Evolutionary conservation across 2,797 vertebrate genomes (phyloP).

Genomic region (Chromis chromis): DNA sequence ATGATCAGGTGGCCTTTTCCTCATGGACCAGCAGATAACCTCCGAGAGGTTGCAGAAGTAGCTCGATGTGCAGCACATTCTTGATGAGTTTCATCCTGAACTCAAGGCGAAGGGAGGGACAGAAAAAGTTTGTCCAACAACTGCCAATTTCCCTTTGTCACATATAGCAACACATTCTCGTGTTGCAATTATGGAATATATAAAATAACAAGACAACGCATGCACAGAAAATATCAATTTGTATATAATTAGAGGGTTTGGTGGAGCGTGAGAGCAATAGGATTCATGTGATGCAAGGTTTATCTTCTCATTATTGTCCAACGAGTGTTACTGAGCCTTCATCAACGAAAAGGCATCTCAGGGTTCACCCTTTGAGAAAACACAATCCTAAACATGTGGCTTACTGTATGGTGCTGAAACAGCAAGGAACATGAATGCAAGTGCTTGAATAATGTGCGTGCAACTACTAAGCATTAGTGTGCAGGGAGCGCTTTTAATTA

Average conservation of each 20-base stretch:
- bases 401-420: slow-evolving; percentile 44
- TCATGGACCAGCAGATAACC: slow-evolving; percentile 67
- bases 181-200: not conserved
- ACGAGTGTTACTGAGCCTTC: slow-evolving; percentile 36
- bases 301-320: slow-evolving; percentile 45
- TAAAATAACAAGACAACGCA: slow-evolving; percentile 13
- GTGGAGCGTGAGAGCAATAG: slow-evolving; percentile 23
- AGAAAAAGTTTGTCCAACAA: slow-evolving; percentile 14
- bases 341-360: slow-evolving; percentile 31
- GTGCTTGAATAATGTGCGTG: slow-evolving; percentile 55
- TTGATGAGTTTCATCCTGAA: slow-evolving; percentile 39
- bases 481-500: slow-evolving; percentile 79
- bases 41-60: slow-evolving; percentile 43
- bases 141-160: slow-evolving; percentile 17
- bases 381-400: slow-evolving; percentile 42
- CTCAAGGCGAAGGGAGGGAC: not conserved
- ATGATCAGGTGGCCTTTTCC: slow-evolving; percentile 68
- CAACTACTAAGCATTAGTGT: slow-evolving; percentile 64
- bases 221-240: slow-evolving; percentile 2
- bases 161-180: not conserved
- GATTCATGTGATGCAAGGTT: slow-evolving; percentile 21
- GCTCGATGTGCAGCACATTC: slow-evolving; percentile 40
- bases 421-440: slow-evolving; percentile 52
- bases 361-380: slow-evolving; percentile 41
- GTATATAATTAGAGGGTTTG: slow-evolving; percentile 36